Percentiles rank a stretch among this genome's conserved stretches.
Conservation (phyloP, 1,140 invertebrate genomes). For the Colletes gigas region DNA sequence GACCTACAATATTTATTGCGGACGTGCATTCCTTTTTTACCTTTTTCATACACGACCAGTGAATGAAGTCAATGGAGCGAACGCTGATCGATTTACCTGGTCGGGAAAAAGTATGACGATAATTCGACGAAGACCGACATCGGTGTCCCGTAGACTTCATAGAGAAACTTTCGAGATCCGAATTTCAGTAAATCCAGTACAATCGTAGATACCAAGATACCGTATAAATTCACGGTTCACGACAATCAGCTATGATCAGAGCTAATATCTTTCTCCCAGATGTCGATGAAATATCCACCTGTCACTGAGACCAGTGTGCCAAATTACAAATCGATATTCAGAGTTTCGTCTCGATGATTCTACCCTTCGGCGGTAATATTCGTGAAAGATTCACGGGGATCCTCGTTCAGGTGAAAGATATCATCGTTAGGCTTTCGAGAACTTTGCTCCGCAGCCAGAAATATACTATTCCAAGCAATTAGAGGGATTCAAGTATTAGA, state of each 20-base stretch:
- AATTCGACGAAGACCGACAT: conserved; percentile 17
- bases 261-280: conserved; percentile 33
- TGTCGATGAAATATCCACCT: conserved; percentile 42
- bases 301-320: conserved; percentile 32
- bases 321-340: conserved; percentile 51
- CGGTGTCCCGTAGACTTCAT: background rate
- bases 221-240: conserved; percentile 6
- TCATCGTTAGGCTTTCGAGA: conserved; percentile 1
- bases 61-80: conserved; percentile 28
- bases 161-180: background rate
- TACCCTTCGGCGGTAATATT: conserved; percentile 25
- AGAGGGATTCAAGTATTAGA: too few species aligned
- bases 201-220: background rate
- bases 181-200: background rate
- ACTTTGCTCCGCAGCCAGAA: conserved; percentile 8
- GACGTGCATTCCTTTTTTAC: background rate
- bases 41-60: conserved; percentile 29
- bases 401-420: conserved; percentile 9
- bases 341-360: conserved; percentile 30
- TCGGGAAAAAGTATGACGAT: conserved; percentile 1
- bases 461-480: background rate
- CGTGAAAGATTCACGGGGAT: conserved; percentile 28
- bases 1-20: conserved; percentile 24
- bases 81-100: conserved; percentile 19
- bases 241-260: conserved; percentile 28